phyloP scores from a whole-genome alignment of 2,888 invertebrate genomes.

The Rhingia rostrata region DNA sequence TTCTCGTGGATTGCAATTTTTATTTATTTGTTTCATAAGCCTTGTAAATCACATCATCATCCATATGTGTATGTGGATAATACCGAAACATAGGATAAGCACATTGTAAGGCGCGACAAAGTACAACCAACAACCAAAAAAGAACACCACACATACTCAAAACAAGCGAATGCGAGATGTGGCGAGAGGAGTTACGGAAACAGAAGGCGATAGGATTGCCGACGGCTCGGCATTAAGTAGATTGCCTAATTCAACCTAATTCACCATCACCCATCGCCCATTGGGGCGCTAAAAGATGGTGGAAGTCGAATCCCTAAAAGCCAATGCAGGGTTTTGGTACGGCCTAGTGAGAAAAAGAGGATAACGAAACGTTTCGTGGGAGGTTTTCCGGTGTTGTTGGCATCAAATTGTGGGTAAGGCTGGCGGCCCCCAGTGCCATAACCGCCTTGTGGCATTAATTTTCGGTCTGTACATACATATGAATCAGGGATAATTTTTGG shows the following conservation, averaged over 20 bases:
- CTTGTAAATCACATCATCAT: constrained; percentile 72
- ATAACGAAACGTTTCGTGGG: constrained; percentile 19
- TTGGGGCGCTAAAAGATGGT: constrained; percentile 47
- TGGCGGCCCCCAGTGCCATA: background rate
- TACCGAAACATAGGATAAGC: constrained; percentile 38
- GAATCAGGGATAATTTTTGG: constrained; percentile 33
- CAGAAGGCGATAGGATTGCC: constrained; percentile 54
- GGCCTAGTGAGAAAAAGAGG: constrained; percentile 24
- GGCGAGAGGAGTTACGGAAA: background rate
- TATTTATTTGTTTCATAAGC: constrained; percentile 71
- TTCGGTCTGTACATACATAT: constrained; percentile 35
- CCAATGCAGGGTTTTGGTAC: constrained; percentile 16
- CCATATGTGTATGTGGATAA: constrained; percentile 52
- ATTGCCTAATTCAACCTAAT: constrained; percentile 72
- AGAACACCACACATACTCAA: constrained; percentile 15
- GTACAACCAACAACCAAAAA: constrained; percentile 19
- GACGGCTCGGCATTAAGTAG: constrained; percentile 68
- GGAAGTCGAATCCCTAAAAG: constrained; percentile 39
- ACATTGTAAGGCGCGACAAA: constrained; percentile 61
- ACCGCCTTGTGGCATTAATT: constrained; percentile 43
- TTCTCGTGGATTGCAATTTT: constrained; percentile 57
- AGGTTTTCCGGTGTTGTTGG: constrained; percentile 53
- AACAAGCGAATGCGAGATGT: background rate
- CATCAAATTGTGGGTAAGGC: constrained; percentile 47
- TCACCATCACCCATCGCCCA: constrained; percentile 58